Base-by-base conservation (phyloP, 2,797 vertebrate genomes). In the Brotula barbata region DNA sequence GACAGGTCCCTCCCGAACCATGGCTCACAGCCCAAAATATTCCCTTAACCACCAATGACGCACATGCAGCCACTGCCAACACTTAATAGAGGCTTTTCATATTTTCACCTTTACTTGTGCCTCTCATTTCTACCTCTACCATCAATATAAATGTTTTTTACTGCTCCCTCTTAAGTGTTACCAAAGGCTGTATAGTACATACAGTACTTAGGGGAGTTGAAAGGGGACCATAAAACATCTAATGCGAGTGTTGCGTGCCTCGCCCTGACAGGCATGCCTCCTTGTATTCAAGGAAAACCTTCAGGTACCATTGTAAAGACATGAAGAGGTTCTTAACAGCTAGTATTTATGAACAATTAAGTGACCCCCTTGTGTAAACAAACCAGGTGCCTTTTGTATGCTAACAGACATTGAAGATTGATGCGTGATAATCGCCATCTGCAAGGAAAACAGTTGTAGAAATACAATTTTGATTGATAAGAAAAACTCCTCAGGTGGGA, bases 21-120 rank as follows among this genome's bases (percentile, higher is more conserved):
- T 89, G 68, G 84, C 89, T 88, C 7, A 7, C 56, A 79, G 86
- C 83, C 84, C 66, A 68, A 80, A 80, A 85, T 71, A 76, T 88
- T 92, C 85, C 84, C 70, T 68, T 74, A 85, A 91, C 89, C 85
- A 49, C 85, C 73, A 73, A 66, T 92, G 89, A 92, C 89, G 89
- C 89, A 90, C 65, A 83, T 69, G 67, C 47, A 51, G 54, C 68
- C 16, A 16, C 68, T 89, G 89, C 90, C 89, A 90, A 77, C 56
- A 67, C 75, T 83, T 88, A 88, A 90, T 88, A 75, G 76, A 77
- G 73, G 72, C 76, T 88, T 89, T 90, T 89, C 77, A 88, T 85
- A 73, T 88, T 85, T 87, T 77, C 65, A 69, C 70, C 65, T 73
- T 75, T 74, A 76, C 70, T 59, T 64, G 16, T 57, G 53, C 74